A percentile compares a stretch with the other conserved stretches of the same genome.
phyloP scores from a whole-genome alignment of 2,888 invertebrate species.

The Melinaea menophilus region DNA sequence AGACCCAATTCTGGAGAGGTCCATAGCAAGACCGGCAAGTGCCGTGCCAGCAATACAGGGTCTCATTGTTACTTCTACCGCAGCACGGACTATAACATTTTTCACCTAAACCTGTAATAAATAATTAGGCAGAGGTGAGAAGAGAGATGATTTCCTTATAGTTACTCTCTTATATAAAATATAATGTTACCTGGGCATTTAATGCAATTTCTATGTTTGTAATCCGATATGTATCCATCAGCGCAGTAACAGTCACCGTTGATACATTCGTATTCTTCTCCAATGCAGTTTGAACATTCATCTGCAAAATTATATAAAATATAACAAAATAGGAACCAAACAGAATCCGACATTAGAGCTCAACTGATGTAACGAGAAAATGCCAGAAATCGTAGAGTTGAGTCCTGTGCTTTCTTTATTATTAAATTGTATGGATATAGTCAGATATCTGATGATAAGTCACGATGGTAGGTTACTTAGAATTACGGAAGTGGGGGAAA shows the following conservation, averaged over 20 bases:
- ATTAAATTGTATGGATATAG: too few relatives aligned
- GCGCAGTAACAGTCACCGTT: slow-evolving; percentile 62
- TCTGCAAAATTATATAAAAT: slow-evolving; percentile 38
- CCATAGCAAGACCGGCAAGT: slow-evolving; percentile 61
- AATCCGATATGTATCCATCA: slow-evolving; percentile 54
- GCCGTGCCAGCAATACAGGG: slow-evolving; percentile 65
- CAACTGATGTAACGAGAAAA: too few relatives aligned
- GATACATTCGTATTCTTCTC: slow-evolving; percentile 58
- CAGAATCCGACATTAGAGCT: too few relatives aligned
- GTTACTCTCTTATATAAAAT: too few relatives aligned
- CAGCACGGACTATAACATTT: slow-evolving; percentile 64
- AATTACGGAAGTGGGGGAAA: too few relatives aligned
- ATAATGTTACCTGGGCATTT: slow-evolving; percentile 60
- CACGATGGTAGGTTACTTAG: too few relatives aligned
- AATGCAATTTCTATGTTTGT: slow-evolving; percentile 52
- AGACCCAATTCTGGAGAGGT: slow-evolving; percentile 56
- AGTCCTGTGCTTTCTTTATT: too few relatives aligned
- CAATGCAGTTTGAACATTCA: slow-evolving; percentile 53
- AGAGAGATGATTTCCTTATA: too few relatives aligned
- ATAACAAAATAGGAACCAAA: too few relatives aligned
- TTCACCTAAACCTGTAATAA: slow-evolving; percentile 58
- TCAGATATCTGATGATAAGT: too few relatives aligned
- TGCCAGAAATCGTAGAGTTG: too few relatives aligned
- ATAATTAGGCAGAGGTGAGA: neutral
- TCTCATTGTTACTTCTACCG: slow-evolving; percentile 45